A percentile compares a stretch with the other conserved stretches of the same genome.
Conservation (phyloP, 2,113 vertebrate species). For the Limnothrissa miodon region DNA sequence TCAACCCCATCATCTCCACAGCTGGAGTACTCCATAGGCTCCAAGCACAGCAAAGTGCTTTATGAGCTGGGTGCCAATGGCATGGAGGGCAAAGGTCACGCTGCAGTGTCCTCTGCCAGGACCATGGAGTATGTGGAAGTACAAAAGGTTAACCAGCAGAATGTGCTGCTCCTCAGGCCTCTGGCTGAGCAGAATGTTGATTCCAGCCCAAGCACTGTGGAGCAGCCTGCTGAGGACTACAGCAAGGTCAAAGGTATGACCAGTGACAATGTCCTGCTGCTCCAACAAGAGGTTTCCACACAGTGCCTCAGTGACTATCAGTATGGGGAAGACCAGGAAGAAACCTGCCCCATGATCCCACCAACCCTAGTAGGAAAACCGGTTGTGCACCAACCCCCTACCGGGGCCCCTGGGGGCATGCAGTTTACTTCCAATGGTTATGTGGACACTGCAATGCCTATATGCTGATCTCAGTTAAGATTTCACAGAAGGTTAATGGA, state of each 20-base stretch:
- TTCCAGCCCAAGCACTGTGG: constrained; percentile 28
- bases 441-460: constrained; percentile 77
- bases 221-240: constrained; percentile 72
- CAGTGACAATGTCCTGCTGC: constrained; percentile 73
- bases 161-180: constrained; percentile 73
- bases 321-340: constrained; percentile 49
- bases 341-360: constrained; percentile 37
- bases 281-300: constrained; percentile 68
- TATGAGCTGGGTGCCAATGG: constrained; percentile 46
- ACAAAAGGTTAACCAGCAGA: constrained; percentile 76
- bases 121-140: constrained; percentile 85
- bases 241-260: constrained; percentile 79
- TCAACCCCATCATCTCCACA: background rate
- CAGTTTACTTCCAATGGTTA: constrained; percentile 73
- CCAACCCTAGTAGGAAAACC: constrained; percentile 60
- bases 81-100: background rate
- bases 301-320: constrained; percentile 43
- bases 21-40: constrained; percentile 6
- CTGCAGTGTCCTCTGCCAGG: constrained; percentile 46
- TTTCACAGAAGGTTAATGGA: background rate
- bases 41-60: constrained; percentile 44
- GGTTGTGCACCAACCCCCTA: constrained; percentile 23
- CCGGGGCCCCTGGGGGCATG: constrained; percentile 48
- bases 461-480: constrained; percentile 28
- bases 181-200: constrained; percentile 41